A percentile compares a stretch with the other conserved stretches of the same genome.
These are phyloP conservation scores for Cyclura pinguis DNA, from an alignment of 2,797 vertebrate genomes.

Conservation along the genomic window DNA sequence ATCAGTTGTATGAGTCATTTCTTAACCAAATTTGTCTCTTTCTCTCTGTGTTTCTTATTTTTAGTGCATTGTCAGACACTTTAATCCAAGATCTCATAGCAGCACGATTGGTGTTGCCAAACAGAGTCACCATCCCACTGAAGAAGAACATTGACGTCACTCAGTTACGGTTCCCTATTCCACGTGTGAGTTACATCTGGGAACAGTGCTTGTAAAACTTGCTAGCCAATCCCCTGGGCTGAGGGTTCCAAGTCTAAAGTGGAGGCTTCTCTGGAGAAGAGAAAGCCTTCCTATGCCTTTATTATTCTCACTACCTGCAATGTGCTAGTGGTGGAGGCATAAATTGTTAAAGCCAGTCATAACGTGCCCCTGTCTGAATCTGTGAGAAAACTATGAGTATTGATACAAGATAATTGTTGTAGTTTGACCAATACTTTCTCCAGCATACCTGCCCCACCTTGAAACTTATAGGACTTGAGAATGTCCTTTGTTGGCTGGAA, in stretches of 20 bases:
- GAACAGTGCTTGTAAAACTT: neutral
- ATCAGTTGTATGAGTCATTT: neutral
- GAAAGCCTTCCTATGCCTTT: neutral
- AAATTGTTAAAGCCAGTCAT: neutral
- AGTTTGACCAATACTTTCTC: neutral
- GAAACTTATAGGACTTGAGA: neutral
- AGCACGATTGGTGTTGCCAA: conserved; percentile 92
- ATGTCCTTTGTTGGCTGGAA: neutral
- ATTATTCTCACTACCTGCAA: neutral
- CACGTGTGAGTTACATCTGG: conserved; percentile 82
- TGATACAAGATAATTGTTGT: neutral
- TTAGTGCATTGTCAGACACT: conserved; percentile 88
- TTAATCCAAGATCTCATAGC: conserved; percentile 91
- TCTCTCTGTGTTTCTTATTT: conserved; percentile 19
- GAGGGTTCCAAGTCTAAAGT: neutral
- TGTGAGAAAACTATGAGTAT: neutral
- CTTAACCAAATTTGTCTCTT: neutral
- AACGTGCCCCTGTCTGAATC: neutral
- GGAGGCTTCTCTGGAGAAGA: neutral
- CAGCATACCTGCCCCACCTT: neutral
- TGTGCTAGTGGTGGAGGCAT: neutral
- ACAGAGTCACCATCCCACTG: conserved; percentile 93
- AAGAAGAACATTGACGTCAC: conserved; percentile 91
- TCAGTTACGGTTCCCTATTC: conserved; percentile 91
- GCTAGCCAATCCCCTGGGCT: neutral